Evolutionary conservation across 2,113 vertebrate species (phyloP).

Genomic region (Rallus limicola): DNA sequence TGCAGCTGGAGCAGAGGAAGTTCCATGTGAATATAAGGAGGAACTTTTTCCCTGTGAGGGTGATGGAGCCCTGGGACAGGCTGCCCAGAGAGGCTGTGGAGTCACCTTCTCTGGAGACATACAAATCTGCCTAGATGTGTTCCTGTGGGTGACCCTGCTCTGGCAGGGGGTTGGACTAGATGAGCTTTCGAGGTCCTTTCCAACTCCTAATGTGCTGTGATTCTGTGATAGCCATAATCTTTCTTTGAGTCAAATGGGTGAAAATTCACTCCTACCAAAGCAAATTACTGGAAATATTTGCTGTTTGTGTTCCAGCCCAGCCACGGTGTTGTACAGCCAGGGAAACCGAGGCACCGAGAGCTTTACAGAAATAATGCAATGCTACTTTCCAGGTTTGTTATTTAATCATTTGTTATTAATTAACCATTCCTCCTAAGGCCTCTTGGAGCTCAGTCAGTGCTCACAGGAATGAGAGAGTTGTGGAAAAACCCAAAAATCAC

Average conservation of each 20-base stretch:
- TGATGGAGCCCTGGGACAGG: too few relatives aligned
- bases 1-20: too few relatives aligned
- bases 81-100: too few relatives aligned
- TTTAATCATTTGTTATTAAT: not conserved
- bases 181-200: too few relatives aligned
- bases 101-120: too few relatives aligned
- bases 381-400: not conserved
- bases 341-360: not conserved
- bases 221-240: not conserved
- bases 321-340: not conserved
- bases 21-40: too few relatives aligned
- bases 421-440: not conserved
- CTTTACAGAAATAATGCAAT: not conserved
- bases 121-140: too few relatives aligned
- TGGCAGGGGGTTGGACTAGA: too few relatives aligned
- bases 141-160: too few relatives aligned
- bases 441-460: not conserved
- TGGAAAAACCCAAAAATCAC: not conserved
- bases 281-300: not conserved
- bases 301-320: not conserved
- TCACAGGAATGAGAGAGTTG: not conserved
- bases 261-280: not conserved
- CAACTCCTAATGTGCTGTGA: too few relatives aligned
- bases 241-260: not conserved
- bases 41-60: too few relatives aligned